A percentile compares a stretch with the other conserved stretches of the same genome.
These are phyloP conservation scores for Leptatherina wallacei DNA, from an alignment of 2,797 vertebrate genomes.

Conservation along the genomic window DNA sequence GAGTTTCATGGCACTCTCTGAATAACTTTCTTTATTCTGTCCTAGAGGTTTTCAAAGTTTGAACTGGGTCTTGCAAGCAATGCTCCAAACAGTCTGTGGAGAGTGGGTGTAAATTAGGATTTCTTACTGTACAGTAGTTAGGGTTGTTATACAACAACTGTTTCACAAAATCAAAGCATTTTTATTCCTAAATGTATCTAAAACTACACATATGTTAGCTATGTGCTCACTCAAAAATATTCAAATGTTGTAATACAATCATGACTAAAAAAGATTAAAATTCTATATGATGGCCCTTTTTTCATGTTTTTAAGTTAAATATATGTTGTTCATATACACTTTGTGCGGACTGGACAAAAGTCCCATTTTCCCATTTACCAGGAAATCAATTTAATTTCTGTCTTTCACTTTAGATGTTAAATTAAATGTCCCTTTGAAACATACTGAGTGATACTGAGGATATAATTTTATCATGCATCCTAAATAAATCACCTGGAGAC, in stretches of 20 bases:
- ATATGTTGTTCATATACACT: background rate
- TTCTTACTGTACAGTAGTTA: too few species aligned
- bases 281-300: background rate
- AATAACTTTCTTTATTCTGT: too few species aligned
- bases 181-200: background rate
- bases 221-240: background rate
- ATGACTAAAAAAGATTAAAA: background rate
- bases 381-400: constrained; percentile 68
- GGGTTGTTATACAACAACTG: background rate
- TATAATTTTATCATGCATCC: constrained; percentile 55
- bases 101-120: too few species aligned
- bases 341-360: constrained; percentile 43
- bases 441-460: constrained; percentile 45
- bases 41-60: too few species aligned
- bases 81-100: too few species aligned
- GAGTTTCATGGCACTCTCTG: background rate
- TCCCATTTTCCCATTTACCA: constrained; percentile 51
- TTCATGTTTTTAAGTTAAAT: background rate
- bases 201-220: background rate
- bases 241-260: background rate
- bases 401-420: constrained; percentile 68
- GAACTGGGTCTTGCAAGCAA: too few species aligned
- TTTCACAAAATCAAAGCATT: background rate
- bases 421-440: constrained; percentile 71
- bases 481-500: constrained; percentile 69